Percentiles rank a stretch among this genome's conserved stretches.
Conservation (phyloP, 2,113 vertebrate species). For the Cacatua alba region DNA sequence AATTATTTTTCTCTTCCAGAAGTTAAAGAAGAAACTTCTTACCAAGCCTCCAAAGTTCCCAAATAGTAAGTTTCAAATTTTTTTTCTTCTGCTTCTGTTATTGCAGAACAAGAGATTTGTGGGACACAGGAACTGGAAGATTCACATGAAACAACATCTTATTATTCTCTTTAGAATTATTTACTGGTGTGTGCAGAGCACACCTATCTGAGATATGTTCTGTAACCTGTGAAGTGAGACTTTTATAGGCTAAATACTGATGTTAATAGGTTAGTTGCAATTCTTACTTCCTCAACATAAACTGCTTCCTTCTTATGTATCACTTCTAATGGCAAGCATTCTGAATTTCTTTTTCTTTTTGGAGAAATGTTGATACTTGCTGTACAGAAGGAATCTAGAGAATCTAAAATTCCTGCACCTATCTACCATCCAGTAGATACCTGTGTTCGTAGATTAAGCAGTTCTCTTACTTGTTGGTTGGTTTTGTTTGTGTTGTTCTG, state of each 20-base stretch:
- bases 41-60: slow-evolving; percentile 82
- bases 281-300: neutral
- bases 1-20: slow-evolving; percentile 71
- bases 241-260: neutral
- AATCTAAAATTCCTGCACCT: neutral
- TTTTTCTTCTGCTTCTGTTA: neutral
- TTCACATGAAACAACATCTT: neutral
- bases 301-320: neutral
- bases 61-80: slow-evolving; percentile 77
- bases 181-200: neutral
- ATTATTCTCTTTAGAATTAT: neutral
- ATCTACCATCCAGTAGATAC: neutral
- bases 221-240: neutral
- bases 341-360: neutral
- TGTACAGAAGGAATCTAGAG: neutral
- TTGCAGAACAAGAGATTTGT: neutral
- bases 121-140: neutral
- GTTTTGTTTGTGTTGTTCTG: neutral
- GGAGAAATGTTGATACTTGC: neutral
- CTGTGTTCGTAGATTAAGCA: neutral
- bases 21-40: slow-evolving; percentile 73
- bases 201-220: neutral
- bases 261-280: neutral
- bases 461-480: neutral
- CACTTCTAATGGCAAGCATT: neutral